Conservation (phyloP, 2,888 invertebrate species). For the Suillia variegata region DNA sequence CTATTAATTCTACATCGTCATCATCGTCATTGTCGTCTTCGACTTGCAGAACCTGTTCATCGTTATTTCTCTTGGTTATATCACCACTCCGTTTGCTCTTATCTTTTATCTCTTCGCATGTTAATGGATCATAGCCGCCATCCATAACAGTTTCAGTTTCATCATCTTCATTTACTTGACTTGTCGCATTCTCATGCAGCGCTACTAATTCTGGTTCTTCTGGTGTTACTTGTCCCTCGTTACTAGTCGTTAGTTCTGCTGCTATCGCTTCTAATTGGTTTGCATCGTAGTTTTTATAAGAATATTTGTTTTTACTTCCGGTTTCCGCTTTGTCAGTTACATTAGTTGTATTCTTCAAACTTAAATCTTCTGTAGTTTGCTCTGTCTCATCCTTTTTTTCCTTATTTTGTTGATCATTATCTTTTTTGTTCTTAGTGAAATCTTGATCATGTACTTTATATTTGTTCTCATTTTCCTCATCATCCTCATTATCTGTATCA, state of each 20-base stretch:
- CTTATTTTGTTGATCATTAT: no score
- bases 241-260: constrained; percentile 6
- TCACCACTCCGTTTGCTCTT: not conserved
- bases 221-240: not conserved
- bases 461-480: no score
- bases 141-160: no score
- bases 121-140: constrained; percentile 23
- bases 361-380: no score
- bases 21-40: constrained; percentile 30
- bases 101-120: constrained; percentile 15
- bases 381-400: no score
- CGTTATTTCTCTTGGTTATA: not conserved
- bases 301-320: no score
- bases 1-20: constrained; percentile 42
- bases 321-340: constrained; percentile 8
- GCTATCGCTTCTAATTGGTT: constrained; percentile 9
- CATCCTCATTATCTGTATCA: not conserved
- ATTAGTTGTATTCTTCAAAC: no score
- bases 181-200: constrained; percentile 18
- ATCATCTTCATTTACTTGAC: constrained; percentile 12
- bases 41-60: not conserved
- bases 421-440: not conserved
- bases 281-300: constrained; percentile 20
- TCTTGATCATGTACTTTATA: no score
- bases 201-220: constrained; percentile 20